phyloP scores from a whole-genome alignment of 2,113 vertebrate genomes.

The Egretta garzetta region DNA sequence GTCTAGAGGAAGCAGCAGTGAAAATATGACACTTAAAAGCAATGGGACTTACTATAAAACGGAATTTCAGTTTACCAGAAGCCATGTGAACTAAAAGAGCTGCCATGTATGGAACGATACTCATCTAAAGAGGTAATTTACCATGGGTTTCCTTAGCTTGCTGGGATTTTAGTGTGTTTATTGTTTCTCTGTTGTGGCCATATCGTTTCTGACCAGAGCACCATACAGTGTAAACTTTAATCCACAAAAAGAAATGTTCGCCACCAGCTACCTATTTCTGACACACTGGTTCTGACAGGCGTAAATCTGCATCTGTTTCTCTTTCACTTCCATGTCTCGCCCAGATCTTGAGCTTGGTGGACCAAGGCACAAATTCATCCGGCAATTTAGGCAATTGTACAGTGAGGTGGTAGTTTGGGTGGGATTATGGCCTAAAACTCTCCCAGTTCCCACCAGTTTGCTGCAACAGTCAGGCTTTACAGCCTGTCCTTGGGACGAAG shows the following conservation, averaged over 20 bases:
- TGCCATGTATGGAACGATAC: background rate
- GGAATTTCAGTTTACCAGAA: background rate
- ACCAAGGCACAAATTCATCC: background rate
- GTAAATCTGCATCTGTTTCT: background rate
- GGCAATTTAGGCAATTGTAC: background rate
- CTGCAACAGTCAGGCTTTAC: background rate
- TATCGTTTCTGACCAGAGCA: background rate
- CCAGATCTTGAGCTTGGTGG: background rate
- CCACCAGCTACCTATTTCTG: background rate
- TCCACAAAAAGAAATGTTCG: background rate
- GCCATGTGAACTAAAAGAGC: background rate
- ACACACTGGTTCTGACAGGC: background rate
- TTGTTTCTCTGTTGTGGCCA: background rate
- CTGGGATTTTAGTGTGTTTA: slow-evolving; percentile 17
- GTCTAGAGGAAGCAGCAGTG: background rate
- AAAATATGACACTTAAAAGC: background rate
- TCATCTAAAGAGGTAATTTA: background rate
- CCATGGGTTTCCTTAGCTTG: background rate
- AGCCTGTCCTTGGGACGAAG: background rate
- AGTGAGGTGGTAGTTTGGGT: background rate
- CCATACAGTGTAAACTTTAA: background rate
- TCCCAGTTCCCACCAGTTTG: background rate
- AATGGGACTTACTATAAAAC: background rate
- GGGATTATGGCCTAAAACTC: background rate
- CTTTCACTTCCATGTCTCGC: background rate